phyloP scores from a whole-genome alignment of 2,113 vertebrate genomes.

The Albula glossodonta region DNA sequence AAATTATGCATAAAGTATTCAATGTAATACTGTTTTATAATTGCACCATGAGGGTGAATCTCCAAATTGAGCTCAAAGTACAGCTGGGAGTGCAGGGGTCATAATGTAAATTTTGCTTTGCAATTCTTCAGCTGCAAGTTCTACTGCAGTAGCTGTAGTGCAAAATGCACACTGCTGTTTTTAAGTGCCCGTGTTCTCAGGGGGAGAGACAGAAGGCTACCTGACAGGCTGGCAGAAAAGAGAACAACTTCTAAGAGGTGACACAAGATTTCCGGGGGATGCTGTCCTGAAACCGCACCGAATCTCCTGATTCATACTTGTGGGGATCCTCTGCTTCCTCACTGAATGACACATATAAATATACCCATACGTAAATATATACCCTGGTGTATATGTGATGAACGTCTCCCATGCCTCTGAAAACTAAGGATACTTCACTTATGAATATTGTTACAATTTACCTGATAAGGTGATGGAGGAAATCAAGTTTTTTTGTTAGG shows the following conservation, averaged over 20 bases:
- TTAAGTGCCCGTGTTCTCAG: background rate
- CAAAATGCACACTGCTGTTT: background rate
- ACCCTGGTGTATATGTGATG: no score
- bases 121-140: conserved; percentile 1
- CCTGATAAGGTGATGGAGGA: background rate
- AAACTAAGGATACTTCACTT: background rate
- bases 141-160: background rate
- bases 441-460: background rate
- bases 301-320: background rate
- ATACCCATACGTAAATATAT: no score
- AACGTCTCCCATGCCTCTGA: background rate
- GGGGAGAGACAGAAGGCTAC: background rate
- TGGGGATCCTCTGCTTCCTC: background rate
- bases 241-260: background rate
- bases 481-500: background rate
- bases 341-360: background rate
- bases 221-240: background rate
- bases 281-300: background rate
- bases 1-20: no score
- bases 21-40: no score
- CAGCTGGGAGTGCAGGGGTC: no score
- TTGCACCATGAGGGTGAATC: no score
- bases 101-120: background rate
- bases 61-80: no score
- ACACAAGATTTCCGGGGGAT: background rate